Percentiles rank a stretch among this genome's conserved stretches.
These are phyloP conservation scores for Pristionchus entomophagus DNA, from an alignment of 2,888 invertebrate species.

Conservation along the genomic window DNA sequence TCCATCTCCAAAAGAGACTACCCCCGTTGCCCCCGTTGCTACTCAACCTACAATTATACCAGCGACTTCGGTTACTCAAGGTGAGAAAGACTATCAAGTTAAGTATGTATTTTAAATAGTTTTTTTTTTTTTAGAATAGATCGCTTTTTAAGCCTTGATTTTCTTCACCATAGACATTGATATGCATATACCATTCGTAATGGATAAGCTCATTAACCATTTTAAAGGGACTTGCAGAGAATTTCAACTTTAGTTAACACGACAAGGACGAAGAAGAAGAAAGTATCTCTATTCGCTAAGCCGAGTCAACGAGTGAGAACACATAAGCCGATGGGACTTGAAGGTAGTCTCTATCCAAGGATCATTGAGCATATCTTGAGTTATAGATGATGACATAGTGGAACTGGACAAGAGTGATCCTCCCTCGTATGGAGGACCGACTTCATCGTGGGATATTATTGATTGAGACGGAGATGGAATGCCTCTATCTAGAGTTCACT, in stretches of 20 bases:
- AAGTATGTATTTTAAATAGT: no score
- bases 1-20: background rate
- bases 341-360: background rate
- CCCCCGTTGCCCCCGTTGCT: background rate
- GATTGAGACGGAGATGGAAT: no score
- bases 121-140: no score
- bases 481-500: no score
- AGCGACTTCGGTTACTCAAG: background rate
- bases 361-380: background rate
- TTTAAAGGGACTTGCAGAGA: background rate
- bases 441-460: background rate
- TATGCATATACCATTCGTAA: background rate
- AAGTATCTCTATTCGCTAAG: background rate
- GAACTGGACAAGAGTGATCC: background rate
- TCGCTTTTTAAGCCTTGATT: no score
- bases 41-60: background rate
- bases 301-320: background rate
- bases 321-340: background rate
- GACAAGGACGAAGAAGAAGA: background rate
- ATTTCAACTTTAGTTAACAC: background rate
- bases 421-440: background rate
- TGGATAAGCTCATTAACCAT: background rate
- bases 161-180: no score
- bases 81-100: no score
- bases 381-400: conserved; percentile 8